phyloP scores from a whole-genome alignment of 2,113 vertebrate species.

The Odontesthes bonariensis region DNA sequence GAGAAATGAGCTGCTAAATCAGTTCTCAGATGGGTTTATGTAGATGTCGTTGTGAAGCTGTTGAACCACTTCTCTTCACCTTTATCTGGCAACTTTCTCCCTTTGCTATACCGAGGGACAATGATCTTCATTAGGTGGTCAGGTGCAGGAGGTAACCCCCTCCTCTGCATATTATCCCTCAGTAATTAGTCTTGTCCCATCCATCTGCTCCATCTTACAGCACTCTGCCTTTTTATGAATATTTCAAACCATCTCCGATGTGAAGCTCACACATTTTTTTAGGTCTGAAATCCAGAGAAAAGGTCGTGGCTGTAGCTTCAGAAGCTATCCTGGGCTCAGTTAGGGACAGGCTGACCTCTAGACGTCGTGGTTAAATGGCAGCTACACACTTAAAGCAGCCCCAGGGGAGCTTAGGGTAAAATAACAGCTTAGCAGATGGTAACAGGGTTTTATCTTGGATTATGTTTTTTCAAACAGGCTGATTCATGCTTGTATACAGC shows the following conservation, averaged over 20 bases:
- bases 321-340: background rate
- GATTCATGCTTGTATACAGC: too few species aligned
- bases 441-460: background rate
- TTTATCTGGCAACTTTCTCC: too few species aligned
- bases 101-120: too few species aligned
- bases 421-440: background rate
- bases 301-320: background rate
- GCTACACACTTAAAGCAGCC: background rate
- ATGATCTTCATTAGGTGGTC: too few species aligned
- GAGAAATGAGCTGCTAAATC: constrained; percentile 5
- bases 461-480: constrained; percentile 3
- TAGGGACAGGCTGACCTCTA: background rate
- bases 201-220: background rate
- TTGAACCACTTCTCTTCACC: too few species aligned
- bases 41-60: too few species aligned
- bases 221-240: background rate
- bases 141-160: too few species aligned
- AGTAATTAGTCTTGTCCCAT: constrained; percentile 19
- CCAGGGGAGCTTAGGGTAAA: background rate
- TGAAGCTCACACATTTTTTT: background rate
- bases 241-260: constrained; percentile 13
- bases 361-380: background rate
- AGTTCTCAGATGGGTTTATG: background rate
- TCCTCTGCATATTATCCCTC: too few species aligned
- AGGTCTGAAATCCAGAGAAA: background rate